These are phyloP conservation scores for Argopecten irradians DNA, from an alignment of 1,140 invertebrate species.

Conservation along the genomic window DNA sequence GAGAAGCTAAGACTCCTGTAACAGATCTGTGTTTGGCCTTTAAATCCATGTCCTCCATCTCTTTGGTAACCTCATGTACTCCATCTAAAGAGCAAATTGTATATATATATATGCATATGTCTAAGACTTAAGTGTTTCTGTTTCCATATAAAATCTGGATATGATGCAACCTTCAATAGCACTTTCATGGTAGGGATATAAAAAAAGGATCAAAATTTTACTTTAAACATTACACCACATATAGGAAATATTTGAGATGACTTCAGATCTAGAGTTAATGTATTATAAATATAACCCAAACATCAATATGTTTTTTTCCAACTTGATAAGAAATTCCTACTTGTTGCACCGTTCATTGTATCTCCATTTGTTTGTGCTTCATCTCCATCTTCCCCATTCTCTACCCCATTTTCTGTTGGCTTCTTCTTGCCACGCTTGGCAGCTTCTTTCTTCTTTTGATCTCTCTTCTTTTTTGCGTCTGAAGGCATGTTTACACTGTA, in stretches of 20 bases:
- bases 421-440: conserved; percentile 84
- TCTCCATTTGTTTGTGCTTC: conserved; percentile 43
- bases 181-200: neutral
- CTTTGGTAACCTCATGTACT: conserved; percentile 89
- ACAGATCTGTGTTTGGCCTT: conserved; percentile 95
- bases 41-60: conserved; percentile 85
- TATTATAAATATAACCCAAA: no score
- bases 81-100: conserved; percentile 70
- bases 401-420: conserved; percentile 60
- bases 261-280: no score
- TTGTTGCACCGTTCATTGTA: conserved; percentile 39
- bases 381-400: conserved; percentile 60
- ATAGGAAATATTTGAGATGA: no score
- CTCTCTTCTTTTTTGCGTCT: conserved; percentile 97
- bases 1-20: conserved; percentile 95
- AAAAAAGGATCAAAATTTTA: no score
- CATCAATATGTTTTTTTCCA: neutral
- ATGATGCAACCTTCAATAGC: neutral
- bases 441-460: conserved; percentile 97
- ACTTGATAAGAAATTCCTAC: neutral
- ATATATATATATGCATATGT: neutral
- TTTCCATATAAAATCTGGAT: neutral
- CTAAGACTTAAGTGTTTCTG: neutral
- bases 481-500: conserved; percentile 87
- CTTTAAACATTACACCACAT: no score